These are phyloP conservation scores for Hyles lineata DNA, from an alignment of 2,888 invertebrate species.

Conservation along the genomic window DNA sequence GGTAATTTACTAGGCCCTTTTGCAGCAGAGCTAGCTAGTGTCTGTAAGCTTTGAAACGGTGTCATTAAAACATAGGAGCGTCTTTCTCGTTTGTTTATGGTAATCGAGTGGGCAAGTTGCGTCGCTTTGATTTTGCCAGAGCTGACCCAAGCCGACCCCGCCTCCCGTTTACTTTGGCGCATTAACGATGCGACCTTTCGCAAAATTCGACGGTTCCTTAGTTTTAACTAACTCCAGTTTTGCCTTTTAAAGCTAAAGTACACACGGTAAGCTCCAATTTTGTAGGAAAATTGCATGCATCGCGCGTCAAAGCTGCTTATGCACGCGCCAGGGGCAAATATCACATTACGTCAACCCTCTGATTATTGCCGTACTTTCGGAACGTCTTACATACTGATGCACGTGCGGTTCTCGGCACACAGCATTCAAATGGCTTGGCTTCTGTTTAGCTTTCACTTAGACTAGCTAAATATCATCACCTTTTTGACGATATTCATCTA, in stretches of 20 bases:
- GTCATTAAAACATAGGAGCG: constrained; percentile 76
- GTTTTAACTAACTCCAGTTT: constrained; percentile 62
- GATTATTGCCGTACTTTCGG: constrained; percentile 4
- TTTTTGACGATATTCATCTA: no score
- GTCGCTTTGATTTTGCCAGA: constrained; percentile 74
- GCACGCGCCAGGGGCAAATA: constrained; percentile 43
- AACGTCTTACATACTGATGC: background rate
- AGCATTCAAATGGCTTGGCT: background rate
- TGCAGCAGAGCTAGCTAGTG: constrained; percentile 45
- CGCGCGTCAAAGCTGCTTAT: constrained; percentile 47
- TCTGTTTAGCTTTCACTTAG: background rate
- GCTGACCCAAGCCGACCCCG: constrained; percentile 59
- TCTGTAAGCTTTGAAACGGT: constrained; percentile 67
- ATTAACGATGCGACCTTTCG: constrained; percentile 66
- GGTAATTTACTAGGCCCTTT: constrained; percentile 57
- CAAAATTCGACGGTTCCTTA: constrained; percentile 67
- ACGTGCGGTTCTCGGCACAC: background rate
- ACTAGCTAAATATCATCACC: no score
- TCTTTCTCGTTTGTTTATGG: constrained; percentile 82
- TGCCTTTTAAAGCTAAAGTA: constrained; percentile 59
- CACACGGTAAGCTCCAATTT: constrained; percentile 50
- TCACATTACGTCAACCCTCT: constrained; percentile 45
- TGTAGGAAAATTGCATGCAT: constrained; percentile 47
- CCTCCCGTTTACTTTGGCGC: constrained; percentile 72
- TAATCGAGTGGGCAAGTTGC: constrained; percentile 80